These are phyloP conservation scores for Pogoniulus pusillus DNA, from an alignment of 2,797 vertebrate species.

Conservation along the genomic window DNA sequence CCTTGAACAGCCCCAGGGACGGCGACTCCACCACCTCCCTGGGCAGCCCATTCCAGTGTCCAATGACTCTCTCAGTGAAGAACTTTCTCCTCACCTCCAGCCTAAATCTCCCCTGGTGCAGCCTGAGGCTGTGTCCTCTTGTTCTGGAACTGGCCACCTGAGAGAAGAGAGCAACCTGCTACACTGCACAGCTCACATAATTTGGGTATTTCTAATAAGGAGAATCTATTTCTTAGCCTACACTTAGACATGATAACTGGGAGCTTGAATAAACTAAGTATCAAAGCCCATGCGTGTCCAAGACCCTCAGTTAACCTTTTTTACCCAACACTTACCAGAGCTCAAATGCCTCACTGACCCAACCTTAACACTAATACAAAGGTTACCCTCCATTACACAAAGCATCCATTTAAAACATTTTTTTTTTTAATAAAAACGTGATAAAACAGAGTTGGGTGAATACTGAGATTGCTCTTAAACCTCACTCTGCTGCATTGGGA, in stretches of 20 bases:
- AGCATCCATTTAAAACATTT: background rate
- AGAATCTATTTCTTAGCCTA: background rate
- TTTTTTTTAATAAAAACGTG: background rate
- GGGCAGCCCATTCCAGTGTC: too few species aligned
- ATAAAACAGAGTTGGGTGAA: background rate
- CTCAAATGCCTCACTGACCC: background rate
- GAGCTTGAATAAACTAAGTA: background rate
- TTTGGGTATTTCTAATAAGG: background rate
- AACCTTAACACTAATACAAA: background rate
- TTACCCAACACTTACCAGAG: background rate
- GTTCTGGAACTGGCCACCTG: too few species aligned
- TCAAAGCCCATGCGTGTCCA: fast-evolving
- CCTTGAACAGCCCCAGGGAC: too few species aligned
- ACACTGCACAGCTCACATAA: background rate
- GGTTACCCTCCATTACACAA: background rate
- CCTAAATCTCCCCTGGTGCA: too few species aligned
- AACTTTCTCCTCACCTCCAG: too few species aligned
- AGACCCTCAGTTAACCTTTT: background rate
- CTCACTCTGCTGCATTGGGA: background rate
- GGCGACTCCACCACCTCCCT: too few species aligned
- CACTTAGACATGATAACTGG: background rate
- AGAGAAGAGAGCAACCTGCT: too few species aligned
- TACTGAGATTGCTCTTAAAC: background rate
- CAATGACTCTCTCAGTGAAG: too few species aligned
- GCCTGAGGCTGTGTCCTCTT: too few species aligned